Base-by-base conservation (phyloP, 2,797 vertebrate genomes). In the Petrocephalus sullivani region DNA sequence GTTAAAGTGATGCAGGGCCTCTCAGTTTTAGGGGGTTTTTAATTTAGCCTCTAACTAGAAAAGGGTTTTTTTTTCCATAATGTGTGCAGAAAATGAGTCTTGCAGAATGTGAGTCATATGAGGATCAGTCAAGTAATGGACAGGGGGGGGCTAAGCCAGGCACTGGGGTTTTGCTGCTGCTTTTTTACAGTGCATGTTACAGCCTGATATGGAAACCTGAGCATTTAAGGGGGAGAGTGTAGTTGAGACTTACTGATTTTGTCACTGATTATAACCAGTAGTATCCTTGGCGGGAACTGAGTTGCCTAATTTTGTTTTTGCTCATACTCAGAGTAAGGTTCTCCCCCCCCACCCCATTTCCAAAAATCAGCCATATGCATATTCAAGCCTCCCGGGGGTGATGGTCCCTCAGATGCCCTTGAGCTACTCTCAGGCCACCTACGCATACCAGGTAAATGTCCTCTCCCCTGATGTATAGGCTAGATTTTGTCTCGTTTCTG, bases 331-430 rank as follows among this genome's bases (percentile, higher is more conserved):
- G 12, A 67, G 64, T 67, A 67, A 67, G 4, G 61, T 67, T 4
- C 61, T 64, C n/a, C 21, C 8, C 37, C 16, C 4, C 7, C 7
- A 51, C 10, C 16, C 10, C 16, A 8, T 57, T 57, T 64, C 60
- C 21, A 23, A 64, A 64, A 64, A 21, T 1, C 91, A 96, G 95
- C 92, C 93, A 0, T 96, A 95, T 90, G 71, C 93, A 0, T 96
- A 95, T 89, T 89, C 92, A 85, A 93, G 90, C 89, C 90, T 90
- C 84, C 94, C 93, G 89, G 94, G 93, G 60, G 88, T 94, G 85
- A 84, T 95, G 91, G 85, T 95, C 19, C 95, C 95, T 67, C 95
- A 94, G 87, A 89, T 95, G 92, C 95, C 94, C 3, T 23, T 96
- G 92, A 95, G 93, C 93, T 96, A 95, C n/a, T 1, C 92, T 53